A percentile compares a stretch with the other conserved stretches of the same genome.
Conservation (phyloP, 2,113 vertebrate genomes). For the Alaudala cheleensis region DNA sequence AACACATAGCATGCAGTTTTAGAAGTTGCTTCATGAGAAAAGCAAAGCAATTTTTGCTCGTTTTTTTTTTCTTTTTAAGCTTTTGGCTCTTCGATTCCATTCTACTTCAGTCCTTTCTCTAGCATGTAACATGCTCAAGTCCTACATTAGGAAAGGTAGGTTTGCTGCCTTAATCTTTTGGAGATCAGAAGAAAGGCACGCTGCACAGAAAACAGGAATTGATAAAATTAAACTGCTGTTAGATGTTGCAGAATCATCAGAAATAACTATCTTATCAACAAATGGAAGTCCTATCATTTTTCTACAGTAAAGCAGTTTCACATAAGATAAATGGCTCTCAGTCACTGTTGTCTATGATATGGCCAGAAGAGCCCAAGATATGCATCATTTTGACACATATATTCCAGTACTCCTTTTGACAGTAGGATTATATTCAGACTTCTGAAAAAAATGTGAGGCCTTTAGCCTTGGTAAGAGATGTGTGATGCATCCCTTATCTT, state of each 20-base stretch:
- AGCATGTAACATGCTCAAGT: background rate
- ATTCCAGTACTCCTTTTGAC: slow-evolving; percentile 65
- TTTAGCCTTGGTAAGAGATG: slow-evolving; percentile 20
- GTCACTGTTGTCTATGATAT: slow-evolving; percentile 64
- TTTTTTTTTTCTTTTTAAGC: background rate
- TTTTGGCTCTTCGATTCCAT: background rate
- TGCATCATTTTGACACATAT: slow-evolving; percentile 73
- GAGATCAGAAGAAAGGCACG: slow-evolving; percentile 45
- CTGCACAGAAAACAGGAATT: slow-evolving; percentile 18
- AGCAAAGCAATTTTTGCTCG: background rate
- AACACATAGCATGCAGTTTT: background rate
- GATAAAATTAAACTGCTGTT: slow-evolving; percentile 64
- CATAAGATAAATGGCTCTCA: slow-evolving; percentile 73
- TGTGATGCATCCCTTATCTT: slow-evolving; percentile 13
- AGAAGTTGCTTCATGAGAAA: background rate
- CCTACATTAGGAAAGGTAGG: slow-evolving; percentile 35
- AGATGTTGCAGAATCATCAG: slow-evolving; percentile 63
- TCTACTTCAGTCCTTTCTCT: slow-evolving; percentile 3
- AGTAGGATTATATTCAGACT: slow-evolving; percentile 51
- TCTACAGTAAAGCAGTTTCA: slow-evolving; percentile 68
- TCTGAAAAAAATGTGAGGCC: slow-evolving; percentile 28
- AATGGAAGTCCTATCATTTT: slow-evolving; percentile 71
- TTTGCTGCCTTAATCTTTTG: slow-evolving; percentile 60
- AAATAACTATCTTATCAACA: slow-evolving; percentile 70
- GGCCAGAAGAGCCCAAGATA: slow-evolving; percentile 43